phyloP scores from a whole-genome alignment of 2,797 vertebrate species.

The Chelidonichthys spinosus region DNA sequence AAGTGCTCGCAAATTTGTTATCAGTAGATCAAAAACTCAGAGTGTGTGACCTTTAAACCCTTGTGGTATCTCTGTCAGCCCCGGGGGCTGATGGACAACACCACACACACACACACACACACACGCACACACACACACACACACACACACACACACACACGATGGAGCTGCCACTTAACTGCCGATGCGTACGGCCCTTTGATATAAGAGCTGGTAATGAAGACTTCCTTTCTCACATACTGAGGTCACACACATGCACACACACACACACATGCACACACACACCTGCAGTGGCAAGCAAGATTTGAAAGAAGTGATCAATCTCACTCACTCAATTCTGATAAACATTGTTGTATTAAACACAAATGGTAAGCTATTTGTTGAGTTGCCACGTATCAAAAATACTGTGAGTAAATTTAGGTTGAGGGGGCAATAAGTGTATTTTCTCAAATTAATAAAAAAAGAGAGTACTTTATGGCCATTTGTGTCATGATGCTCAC shows the following conservation, averaged over 20 bases:
- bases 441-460: no score
- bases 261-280: slow-evolving; percentile 3
- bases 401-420: no score
- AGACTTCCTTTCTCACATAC: slow-evolving; percentile 51
- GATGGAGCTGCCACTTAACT: slow-evolving; percentile 30
- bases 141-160: slow-evolving; percentile 6
- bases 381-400: no score
- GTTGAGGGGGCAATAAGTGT: no score
- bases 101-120: neutral
- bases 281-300: neutral
- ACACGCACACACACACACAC: slow-evolving; percentile 26
- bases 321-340: neutral
- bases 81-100: slow-evolving; percentile 31
- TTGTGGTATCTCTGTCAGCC: slow-evolving; percentile 37
- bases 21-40: slow-evolving; percentile 56
- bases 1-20: slow-evolving; percentile 58
- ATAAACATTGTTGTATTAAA: neutral
- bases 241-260: slow-evolving; percentile 12
- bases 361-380: no score
- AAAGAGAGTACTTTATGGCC: neutral
- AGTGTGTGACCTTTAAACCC: slow-evolving; percentile 45
- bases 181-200: slow-evolving; percentile 53
- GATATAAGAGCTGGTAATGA: slow-evolving; percentile 60
- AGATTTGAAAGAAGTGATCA: neutral
- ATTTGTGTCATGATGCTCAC: neutral